Base-by-base conservation (phyloP, 2,888 invertebrate genomes). In the Pinctada fucata region DNA sequence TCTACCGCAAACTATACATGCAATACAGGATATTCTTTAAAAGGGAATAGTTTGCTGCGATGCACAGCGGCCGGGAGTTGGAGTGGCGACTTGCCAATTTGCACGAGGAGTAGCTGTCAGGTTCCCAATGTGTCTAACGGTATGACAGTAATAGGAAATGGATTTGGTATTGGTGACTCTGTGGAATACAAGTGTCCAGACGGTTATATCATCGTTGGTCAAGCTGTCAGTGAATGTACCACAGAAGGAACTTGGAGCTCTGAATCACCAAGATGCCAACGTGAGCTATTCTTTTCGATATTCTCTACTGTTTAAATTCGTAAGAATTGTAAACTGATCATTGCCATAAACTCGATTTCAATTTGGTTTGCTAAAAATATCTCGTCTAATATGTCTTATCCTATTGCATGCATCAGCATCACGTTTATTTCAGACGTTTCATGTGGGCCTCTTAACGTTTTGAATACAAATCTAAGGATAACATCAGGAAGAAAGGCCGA, bases 11-110 rank as follows among this genome's bases (percentile, higher is more conserved):
- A 75, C 3, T 91, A 89, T 79, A 76, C 75, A 3, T 92, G 92
- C 82, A 83, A 90, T 70, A 79, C 79, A 48, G 91, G 91, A 0
- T 91, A 87, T 77, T 79, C 75, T 45, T 75, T 88, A 4, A 75
- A 79, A 13, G 89, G 87, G 3, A 69, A 78, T 2, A 51, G 81
- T 47, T 82, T 75, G 1, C 72, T 88, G 5, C 78, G 76, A 16
- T 92, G 92, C 77, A 77, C 83, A 3, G 84, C 82, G 1, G 83
- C 82, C 70, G 90, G 88, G 8, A 51, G 52, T 0, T 93, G 92
- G 93, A 86, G 87, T 71, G 83, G 85, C 4, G 70, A 82, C 3
- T 78, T 83, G 16, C 90, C 91, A 3, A 63, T 78, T 0, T 93
- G 93, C 84, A 83, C 86, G 10, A 81, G 75, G 47, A 83, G 90